Conservation (phyloP, 2,113 vertebrate species). For the Crotophaga sulcirostris region DNA sequence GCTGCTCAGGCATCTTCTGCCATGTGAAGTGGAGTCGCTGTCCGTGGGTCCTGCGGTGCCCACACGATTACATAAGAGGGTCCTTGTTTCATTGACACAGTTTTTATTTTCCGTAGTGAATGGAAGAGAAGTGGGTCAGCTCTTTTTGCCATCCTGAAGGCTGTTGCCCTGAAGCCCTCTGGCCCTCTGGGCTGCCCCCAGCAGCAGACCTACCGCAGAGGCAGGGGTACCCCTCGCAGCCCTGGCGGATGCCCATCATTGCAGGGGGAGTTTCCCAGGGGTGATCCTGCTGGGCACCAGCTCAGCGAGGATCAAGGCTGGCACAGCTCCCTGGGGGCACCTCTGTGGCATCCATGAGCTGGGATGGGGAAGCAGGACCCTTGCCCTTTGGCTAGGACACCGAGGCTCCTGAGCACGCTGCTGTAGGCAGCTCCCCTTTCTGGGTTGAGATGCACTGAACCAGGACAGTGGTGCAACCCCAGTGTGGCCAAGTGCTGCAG, state of each 20-base stretch:
- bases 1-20: background rate
- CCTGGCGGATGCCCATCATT: background rate
- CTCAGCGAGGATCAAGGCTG: background rate
- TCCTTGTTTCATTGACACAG: background rate
- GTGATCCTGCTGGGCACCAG: background rate
- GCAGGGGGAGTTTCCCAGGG: background rate
- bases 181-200: background rate
- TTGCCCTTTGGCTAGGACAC: background rate
- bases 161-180: background rate
- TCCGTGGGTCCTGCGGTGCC: background rate
- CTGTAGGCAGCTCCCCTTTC: background rate
- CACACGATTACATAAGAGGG: background rate
- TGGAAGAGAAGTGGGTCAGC: background rate
- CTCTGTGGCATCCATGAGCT: background rate
- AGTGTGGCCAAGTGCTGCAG: fast-evolving
- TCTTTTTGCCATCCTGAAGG: background rate
- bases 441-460: background rate
- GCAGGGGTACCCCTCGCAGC: background rate
- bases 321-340: background rate
- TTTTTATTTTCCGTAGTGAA: background rate
- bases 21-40: background rate
- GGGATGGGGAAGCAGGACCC: background rate
- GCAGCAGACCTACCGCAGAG: background rate
- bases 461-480: background rate
- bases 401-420: background rate